Base-by-base conservation (phyloP, 2,797 vertebrate species). In the Borostomias antarcticus region DNA sequence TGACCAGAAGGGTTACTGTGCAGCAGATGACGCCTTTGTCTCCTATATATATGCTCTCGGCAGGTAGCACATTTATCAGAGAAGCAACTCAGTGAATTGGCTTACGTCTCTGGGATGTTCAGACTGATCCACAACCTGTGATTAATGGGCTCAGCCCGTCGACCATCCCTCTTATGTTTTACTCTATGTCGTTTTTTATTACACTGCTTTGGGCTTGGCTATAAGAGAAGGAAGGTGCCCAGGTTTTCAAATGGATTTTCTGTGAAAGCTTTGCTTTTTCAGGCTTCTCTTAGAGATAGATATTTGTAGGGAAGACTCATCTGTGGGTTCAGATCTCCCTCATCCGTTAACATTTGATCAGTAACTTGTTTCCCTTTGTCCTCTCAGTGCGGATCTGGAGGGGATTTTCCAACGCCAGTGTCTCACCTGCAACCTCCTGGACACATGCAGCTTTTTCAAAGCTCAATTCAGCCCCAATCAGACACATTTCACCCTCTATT, bases 401-500 rank as follows among this genome's bases (percentile, higher is more conserved):
- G 91, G 92, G 58, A 86, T 86, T 10, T 92, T 93, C 77, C 87
- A 90, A 72, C 91, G 91, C 21, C 86, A 75, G 21, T 95, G 93
- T 82, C 72, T 94, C 74, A 91, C 92, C 63, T 95, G 93, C 40
- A 59, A 83, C 70, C 92, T 94, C 21, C 79, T 92, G 13, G 89
- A 92, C 2, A 85, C 84, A 59, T 94, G 93, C 66, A 73, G 77
- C 79, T 93, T 93, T 81, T 92, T 93, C 58, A 87, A 81, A 83
- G 90, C 82, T 1, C 74, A 83, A 62, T 94, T 95, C 82, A 95
- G 93, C 71, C 92, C 92, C 69, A 91, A 90, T 77, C 86, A 86
- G 76, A 92, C 89, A 37, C 71, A 91, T 78, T 92, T 94, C 76
- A 88, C 76, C 37, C 90, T 95, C 58, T 88, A 90, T 75, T 95